Base-by-base conservation (phyloP, 2,797 vertebrate species). In the Syngnathus acus region DNA sequence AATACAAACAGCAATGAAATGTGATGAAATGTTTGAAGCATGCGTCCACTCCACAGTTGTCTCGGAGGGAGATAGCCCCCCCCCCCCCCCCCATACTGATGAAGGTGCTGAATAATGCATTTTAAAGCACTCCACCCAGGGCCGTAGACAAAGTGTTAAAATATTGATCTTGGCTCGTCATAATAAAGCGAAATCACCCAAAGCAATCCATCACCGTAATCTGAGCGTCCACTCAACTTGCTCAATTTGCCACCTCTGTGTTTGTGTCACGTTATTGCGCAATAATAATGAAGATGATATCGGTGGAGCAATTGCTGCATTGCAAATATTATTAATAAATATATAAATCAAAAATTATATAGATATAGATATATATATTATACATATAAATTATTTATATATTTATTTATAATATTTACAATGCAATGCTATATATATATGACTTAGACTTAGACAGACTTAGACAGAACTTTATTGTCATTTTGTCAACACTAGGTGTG, bases 81-180 rank as follows among this genome's bases (percentile, higher is more conserved):
- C 67, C 67, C 61, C 50, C 55, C 78, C 72, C 71, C 76, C 73
- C 69, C 54, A 39, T 42, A 66, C 80, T 78, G 86, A 87, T 85
- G 88, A 88, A 88, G 83, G 81, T 84, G 69, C 81, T 91, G 90
- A 92, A 91, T 91, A 90, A 92, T 88, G 83, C 89, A 90, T 90
- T 84, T 82, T 87, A 88, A 57, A 88, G 77, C 78, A 72, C 82
- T 81, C 81, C 84, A 89, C 86, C 84, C 84, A 90, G 79, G 87
- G 79, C 87, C 81, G 60, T 87, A 89, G 88, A 84, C 66, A 75
- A 90, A 90, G 84, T 90, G 87, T 89, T 91, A 86, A 90, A 91
- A 91, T 92, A 91, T 90, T 91, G 90, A 92, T 92, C 86, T 89
- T 89, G 82, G 80, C 87, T 87, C 89, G 90, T 92, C 87, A 89